Conservation (phyloP, 2,888 invertebrate genomes). For the Drosophila ustulata region DNA sequence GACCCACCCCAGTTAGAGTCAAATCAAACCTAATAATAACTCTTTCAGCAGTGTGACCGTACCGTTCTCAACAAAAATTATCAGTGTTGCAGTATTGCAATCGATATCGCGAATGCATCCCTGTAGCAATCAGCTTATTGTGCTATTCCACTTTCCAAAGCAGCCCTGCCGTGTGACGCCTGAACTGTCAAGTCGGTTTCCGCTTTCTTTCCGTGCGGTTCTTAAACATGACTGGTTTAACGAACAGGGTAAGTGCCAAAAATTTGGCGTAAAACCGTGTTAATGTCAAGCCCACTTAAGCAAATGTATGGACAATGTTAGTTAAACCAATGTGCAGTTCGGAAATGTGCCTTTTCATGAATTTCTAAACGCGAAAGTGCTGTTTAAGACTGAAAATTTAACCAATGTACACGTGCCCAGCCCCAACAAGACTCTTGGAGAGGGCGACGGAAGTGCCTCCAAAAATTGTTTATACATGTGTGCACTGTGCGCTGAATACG, state of each 20-base stretch:
- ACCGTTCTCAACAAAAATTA: constrained; percentile 1
- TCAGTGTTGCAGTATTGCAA: neutral
- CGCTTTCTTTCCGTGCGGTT: constrained; percentile 89
- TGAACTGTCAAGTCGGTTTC: constrained; percentile 67
- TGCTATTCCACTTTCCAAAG: constrained; percentile 19
- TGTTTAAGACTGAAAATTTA: constrained; percentile 40
- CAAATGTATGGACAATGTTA: constrained; percentile 46
- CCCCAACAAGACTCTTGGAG: constrained; percentile 25
- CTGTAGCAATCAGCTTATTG: constrained; percentile 40
- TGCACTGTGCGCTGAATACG: neutral
- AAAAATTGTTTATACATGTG: constrained; percentile 29
- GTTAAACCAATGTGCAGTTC: constrained; percentile 2
- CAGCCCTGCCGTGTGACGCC: constrained; percentile 64
- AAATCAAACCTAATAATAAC: constrained; percentile 40
- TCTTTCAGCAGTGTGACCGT: constrained; percentile 23
- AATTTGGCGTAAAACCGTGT: constrained; percentile 56
- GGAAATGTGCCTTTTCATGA: constrained; percentile 12
- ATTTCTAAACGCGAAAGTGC: neutral
- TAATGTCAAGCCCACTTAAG: constrained; percentile 32
- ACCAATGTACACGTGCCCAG: constrained; percentile 64
- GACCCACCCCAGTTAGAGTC: constrained; percentile 20
- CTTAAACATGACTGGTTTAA: constrained; percentile 93
- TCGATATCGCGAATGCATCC: constrained; percentile 8
- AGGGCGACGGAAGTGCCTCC: constrained; percentile 10
- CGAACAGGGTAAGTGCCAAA: constrained; percentile 89